Conservation (phyloP, 35 echinoderm and acorn worm species). For the Strongylocentrotus purpuratus region DNA sequence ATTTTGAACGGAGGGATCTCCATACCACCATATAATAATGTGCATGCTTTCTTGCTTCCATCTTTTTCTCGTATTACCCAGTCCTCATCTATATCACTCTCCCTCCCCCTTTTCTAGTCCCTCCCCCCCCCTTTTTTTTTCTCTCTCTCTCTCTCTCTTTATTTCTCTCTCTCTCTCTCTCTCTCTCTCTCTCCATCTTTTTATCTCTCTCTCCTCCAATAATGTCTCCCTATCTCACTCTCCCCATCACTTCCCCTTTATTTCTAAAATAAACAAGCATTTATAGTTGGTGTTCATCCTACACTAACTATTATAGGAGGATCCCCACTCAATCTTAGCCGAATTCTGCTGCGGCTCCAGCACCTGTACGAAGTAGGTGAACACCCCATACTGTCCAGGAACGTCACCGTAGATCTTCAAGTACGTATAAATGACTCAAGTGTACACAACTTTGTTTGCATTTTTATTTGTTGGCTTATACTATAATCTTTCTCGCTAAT, state of each 20-base stretch:
- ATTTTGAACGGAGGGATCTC: too few relatives aligned
- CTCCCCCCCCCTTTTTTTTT: too few relatives aligned
- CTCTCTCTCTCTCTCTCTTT: too few relatives aligned
- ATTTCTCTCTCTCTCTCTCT: background rate
- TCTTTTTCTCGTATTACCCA: too few relatives aligned
- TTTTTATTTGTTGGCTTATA: background rate
- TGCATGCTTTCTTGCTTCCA: too few relatives aligned
- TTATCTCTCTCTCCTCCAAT: background rate
- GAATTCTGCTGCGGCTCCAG: constrained; percentile 67
- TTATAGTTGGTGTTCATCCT: too few relatives aligned
- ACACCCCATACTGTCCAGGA: constrained; percentile 61
- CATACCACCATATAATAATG: too few relatives aligned
- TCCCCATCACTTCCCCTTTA: background rate
- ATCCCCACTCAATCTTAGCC: constrained; percentile 29
- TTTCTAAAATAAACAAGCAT: too few relatives aligned
- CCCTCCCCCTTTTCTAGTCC: too few relatives aligned
- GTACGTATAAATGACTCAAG: background rate
- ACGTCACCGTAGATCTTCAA: constrained; percentile 54
- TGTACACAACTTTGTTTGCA: background rate
- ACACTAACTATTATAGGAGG: background rate
- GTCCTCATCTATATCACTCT: too few relatives aligned
- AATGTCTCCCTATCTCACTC: too few relatives aligned
- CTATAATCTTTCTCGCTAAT: too few relatives aligned
- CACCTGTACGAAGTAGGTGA: constrained; percentile 68
- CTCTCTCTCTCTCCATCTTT: background rate